phyloP scores from a whole-genome alignment of 2,888 invertebrate species.

The Megalurothrips usitatus region DNA sequence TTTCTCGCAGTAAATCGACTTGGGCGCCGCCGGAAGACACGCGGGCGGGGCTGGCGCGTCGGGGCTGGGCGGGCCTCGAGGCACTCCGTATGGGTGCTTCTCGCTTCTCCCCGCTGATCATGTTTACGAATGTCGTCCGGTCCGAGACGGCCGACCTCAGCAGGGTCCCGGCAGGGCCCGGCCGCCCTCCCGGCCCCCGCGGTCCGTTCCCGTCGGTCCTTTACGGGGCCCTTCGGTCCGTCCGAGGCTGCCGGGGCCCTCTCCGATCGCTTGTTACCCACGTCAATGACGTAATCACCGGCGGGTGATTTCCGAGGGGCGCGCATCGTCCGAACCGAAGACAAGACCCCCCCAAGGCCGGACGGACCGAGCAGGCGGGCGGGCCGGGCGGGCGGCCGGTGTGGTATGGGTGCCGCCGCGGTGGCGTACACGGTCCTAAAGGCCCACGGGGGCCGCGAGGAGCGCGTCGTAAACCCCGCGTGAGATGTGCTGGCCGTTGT shows the following conservation, averaged over 20 bases:
- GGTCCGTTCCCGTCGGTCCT: background rate
- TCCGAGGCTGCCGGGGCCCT: background rate
- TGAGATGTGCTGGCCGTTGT: background rate
- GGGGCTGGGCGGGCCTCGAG: background rate
- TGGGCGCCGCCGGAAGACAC: background rate
- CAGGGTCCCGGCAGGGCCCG: too few relatives aligned
- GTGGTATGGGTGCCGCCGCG: background rate
- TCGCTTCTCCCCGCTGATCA: background rate
- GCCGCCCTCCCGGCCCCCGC: background rate
- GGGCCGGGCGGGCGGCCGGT: conserved; percentile 3
- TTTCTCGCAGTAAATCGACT: background rate
- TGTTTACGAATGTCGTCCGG: background rate
- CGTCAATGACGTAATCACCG: conserved; percentile 11
- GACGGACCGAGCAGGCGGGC: too few relatives aligned
- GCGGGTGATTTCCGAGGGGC: background rate
- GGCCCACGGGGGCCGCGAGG: background rate
- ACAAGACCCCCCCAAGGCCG: too few relatives aligned
- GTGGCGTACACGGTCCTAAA: background rate
- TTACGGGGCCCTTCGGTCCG: background rate
- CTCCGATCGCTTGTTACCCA: conserved; percentile 3
- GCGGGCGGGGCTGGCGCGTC: background rate
- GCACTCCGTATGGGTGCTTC: background rate
- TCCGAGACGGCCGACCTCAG: too few relatives aligned
- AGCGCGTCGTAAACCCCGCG: background rate
- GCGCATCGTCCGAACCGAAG: too few relatives aligned